phyloP scores from a whole-genome alignment of 2,113 vertebrate species.

The Marcusenius ussheri region DNA sequence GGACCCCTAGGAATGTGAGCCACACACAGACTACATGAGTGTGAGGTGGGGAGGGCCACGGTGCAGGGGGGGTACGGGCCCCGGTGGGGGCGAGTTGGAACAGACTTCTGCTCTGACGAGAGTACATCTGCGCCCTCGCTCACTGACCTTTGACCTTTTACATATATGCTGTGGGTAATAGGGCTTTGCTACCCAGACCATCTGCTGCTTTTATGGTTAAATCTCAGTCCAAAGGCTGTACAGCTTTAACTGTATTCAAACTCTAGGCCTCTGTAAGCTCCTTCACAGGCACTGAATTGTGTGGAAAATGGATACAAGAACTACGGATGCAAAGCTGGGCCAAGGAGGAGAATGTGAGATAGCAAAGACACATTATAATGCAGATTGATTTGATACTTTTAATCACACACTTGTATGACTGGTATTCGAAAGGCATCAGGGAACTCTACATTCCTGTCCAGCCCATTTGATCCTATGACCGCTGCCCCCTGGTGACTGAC shows the following conservation, averaged over 20 bases:
- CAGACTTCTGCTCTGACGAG: background rate
- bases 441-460: background rate
- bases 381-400: background rate
- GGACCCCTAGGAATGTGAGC: conserved; percentile 56
- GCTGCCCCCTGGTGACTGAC: background rate
- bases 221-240: background rate
- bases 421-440: background rate
- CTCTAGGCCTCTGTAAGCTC: background rate
- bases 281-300: background rate
- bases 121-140: background rate
- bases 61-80: no score
- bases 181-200: background rate
- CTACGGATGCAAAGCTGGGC: background rate
- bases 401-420: background rate
- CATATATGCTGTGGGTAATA: background rate
- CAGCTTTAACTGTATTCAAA: background rate
- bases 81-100: background rate
- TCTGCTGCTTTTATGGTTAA: background rate
- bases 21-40: conserved; percentile 51
- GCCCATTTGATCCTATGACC: background rate
- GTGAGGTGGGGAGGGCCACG: background rate
- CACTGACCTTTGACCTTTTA: background rate
- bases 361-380: background rate
- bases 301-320: background rate
- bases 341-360: background rate